These are phyloP conservation scores for Leistus spinibarbis DNA, from an alignment of 2,888 invertebrate species.

Conservation along the genomic window DNA sequence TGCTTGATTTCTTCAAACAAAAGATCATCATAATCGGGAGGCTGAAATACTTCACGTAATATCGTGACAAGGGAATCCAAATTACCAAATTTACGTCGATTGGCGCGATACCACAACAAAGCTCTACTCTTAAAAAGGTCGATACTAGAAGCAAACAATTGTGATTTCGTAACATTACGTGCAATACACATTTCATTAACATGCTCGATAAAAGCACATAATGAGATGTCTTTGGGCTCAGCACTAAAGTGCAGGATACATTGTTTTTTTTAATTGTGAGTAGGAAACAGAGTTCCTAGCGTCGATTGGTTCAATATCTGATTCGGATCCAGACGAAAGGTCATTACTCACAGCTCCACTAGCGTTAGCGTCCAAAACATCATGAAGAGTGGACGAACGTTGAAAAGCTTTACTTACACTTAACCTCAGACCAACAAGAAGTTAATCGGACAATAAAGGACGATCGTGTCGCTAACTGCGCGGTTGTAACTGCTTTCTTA, in stretches of 20 bases:
- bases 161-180: neutral
- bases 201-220: neutral
- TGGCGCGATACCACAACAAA: constrained; percentile 38
- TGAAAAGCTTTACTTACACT: neutral
- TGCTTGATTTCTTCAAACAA: constrained; percentile 43
- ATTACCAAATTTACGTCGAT: neutral
- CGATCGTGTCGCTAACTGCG: too few species aligned
- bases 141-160: neutral
- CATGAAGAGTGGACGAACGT: neutral
- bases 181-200: neutral
- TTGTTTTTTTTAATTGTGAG: neutral
- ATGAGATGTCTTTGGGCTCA: neutral
- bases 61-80: constrained; percentile 30
- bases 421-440: neutral
- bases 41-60: constrained; percentile 40
- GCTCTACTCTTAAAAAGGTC: constrained; percentile 26
- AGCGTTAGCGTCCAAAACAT: neutral
- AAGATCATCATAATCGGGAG: constrained; percentile 43
- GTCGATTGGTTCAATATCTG: neutral
- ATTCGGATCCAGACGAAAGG: neutral
- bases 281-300: neutral
- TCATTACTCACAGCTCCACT: neutral
- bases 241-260: neutral
- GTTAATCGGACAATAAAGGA: neutral
- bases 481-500: too few species aligned